Evolutionary conservation across 2,797 vertebrate species (phyloP).

Genomic region (Phoxinus dragarum): DNA sequence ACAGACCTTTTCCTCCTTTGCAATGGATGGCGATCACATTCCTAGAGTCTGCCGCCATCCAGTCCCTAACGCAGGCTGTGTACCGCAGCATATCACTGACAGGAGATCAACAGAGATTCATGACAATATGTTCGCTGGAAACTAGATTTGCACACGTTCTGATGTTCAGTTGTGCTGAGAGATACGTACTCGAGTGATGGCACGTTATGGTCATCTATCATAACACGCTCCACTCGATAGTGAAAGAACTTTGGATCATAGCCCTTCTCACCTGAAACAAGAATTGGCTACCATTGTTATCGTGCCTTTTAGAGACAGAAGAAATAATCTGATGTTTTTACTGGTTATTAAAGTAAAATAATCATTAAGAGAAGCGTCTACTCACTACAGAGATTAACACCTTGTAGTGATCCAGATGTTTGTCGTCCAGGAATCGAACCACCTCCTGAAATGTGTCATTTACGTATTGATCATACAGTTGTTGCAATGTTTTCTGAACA

Average conservation of each 20-base stretch:
- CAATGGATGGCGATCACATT: constrained; percentile 93
- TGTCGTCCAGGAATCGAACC: constrained; percentile 89
- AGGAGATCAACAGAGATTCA: not conserved
- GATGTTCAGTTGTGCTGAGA: not conserved
- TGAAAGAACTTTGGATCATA: constrained; percentile 93
- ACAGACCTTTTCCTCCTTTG: constrained; percentile 92
- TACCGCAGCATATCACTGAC: constrained; percentile 91
- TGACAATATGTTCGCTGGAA: not conserved
- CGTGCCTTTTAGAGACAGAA: not conserved
- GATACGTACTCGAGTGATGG: constrained; percentile 87
- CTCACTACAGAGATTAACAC: constrained; percentile 99
- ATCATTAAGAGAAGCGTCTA: constrained; percentile 54
- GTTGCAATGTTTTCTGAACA: not conserved
- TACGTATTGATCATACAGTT: not conserved
- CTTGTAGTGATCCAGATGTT: constrained; percentile 90
- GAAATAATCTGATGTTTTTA: not conserved
- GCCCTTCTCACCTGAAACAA: constrained; percentile 86
- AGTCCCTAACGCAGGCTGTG: constrained; percentile 84
- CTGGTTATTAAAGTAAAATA: not conserved
- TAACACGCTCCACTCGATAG: constrained; percentile 87
- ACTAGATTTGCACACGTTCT: not conserved
- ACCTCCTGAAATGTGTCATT: constrained; percentile 83
- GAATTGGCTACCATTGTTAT: not conserved
- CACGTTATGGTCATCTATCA: constrained; percentile 96
- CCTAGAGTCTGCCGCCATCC: constrained; percentile 85